phyloP scores from a whole-genome alignment of 2,888 invertebrate genomes.

The Diabrotica balteata region DNA sequence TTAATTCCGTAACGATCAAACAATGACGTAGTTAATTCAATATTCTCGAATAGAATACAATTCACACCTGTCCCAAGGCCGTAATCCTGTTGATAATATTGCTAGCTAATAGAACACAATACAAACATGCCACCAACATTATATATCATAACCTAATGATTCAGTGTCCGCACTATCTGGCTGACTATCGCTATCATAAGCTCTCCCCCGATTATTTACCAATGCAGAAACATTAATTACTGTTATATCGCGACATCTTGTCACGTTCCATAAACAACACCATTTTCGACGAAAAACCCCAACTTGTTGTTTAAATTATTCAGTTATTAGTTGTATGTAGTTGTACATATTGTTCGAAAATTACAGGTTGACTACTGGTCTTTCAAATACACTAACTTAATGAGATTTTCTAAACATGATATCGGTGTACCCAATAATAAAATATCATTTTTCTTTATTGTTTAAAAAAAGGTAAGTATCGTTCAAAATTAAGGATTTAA shows the following conservation, averaged over 20 bases:
- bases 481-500: no score
- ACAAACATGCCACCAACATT: conserved; percentile 51
- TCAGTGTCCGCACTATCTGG: conserved; percentile 54
- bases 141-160: conserved; percentile 58
- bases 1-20: conserved; percentile 7
- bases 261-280: conserved; percentile 47
- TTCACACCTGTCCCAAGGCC: conserved; percentile 55
- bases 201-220: conserved; percentile 56
- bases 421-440: no score
- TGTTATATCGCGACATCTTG: conserved; percentile 46
- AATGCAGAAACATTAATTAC: conserved; percentile 56
- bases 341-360: conserved; percentile 27
- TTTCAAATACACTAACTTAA: no score
- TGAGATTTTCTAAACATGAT: no score
- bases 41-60: conserved; percentile 43
- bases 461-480: no score
- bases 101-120: conserved; percentile 54
- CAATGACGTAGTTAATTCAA: conserved; percentile 22
- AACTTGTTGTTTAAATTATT: conserved; percentile 41
- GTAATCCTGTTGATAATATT: conserved; percentile 53
- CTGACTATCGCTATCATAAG: conserved; percentile 54
- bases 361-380: conserved; percentile 6
- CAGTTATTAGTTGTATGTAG: conserved; percentile 40
- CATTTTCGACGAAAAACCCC: conserved; percentile 38
- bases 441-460: no score